Base-by-base conservation (phyloP, 2,113 vertebrate species). In the Dasyornis broadbenti region DNA sequence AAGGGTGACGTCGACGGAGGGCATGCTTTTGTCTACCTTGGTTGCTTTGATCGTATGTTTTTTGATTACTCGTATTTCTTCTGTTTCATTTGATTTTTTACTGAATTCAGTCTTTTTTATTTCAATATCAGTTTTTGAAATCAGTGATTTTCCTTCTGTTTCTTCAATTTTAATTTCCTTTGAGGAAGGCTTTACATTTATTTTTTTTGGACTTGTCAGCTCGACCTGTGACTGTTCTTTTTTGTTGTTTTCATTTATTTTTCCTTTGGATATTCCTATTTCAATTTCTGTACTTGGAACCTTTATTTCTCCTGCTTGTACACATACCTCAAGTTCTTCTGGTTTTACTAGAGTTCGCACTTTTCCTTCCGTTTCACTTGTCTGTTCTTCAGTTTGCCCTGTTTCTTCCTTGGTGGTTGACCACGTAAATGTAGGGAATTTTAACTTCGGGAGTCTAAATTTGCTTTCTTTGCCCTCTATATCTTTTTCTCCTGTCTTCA, bases 121-220 rank as follows among this genome's bases (percentile, higher is more conserved):
- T 8, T 39, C 3, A 0, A 0, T 7, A 1, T 39, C 2, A 0
- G 0, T 0, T 31, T 15, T 42, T 2, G 6, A 4, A 6, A 2
- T 22, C 0, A 1, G 0, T 2, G 2, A 4, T 6, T 83, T 23
- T 40, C 0, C 0, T 0, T 11, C 5, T 12, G 0, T 7, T 0
- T 69, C 5, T 15, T 12, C 3, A 0, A 1, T 4, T 0, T 9
- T 0, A 0, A 5, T 27, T 1, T 73, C 0, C 0, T 0, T 0
- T 16, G 0, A 0, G 0, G 3, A 1, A 0, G 0, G 0, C 22
- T 45, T 8, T 16, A 1, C 0, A 0, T 0, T 0, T 22, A 1
- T 0, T 4, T 0, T 11, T 26, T 66, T 65, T 0, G 3, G 1
- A 4, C 2, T 27, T 5, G 1, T 1, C 0, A 19, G 0, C 0